A percentile compares a stretch with the other conserved stretches of the same genome.
Conservation (phyloP, 2,888 invertebrate species). For the Drosophila prolongata region DNA sequence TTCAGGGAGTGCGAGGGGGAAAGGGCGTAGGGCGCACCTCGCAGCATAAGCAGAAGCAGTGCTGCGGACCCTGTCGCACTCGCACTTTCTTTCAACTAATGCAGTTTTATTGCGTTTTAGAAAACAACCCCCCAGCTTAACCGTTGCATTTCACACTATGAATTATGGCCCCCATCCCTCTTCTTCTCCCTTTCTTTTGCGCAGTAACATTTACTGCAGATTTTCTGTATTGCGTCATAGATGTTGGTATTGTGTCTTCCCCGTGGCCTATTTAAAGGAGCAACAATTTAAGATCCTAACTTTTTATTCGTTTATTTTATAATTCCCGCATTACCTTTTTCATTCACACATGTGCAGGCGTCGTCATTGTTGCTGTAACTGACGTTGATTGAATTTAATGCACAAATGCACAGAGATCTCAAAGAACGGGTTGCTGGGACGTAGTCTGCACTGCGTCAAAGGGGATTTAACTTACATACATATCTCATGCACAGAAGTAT, state of each 20-base stretch:
- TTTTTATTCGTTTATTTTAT: constrained; percentile 50
- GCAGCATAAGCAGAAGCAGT: constrained; percentile 42
- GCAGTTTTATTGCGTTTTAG: constrained; percentile 78
- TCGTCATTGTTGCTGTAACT: constrained; percentile 41
- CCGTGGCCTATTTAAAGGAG: constrained; percentile 71
- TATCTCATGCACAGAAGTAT: no score
- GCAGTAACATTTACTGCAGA: constrained; percentile 65
- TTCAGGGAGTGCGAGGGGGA: constrained; percentile 4
- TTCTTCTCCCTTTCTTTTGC: constrained; percentile 58
- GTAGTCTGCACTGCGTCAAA: background rate
- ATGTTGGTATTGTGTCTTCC: constrained; percentile 18
- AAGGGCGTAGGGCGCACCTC: constrained; percentile 6
- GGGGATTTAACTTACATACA: background rate
- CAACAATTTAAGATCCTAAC: constrained; percentile 42
- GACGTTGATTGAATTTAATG: constrained; percentile 55
- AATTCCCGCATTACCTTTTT: constrained; percentile 36
- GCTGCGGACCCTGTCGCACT: constrained; percentile 56
- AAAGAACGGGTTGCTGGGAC: constrained; percentile 30
- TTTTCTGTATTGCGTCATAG: constrained; percentile 69
- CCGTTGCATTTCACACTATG: constrained; percentile 43
- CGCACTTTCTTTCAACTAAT: constrained; percentile 55
- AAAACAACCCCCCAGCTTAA: constrained; percentile 51
- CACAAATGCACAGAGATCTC: constrained; percentile 42
- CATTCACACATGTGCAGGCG: constrained; percentile 36
- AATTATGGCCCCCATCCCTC: constrained; percentile 29